phyloP scores from a whole-genome alignment of 2,888 invertebrate species.

The Mimachlamys varia region DNA sequence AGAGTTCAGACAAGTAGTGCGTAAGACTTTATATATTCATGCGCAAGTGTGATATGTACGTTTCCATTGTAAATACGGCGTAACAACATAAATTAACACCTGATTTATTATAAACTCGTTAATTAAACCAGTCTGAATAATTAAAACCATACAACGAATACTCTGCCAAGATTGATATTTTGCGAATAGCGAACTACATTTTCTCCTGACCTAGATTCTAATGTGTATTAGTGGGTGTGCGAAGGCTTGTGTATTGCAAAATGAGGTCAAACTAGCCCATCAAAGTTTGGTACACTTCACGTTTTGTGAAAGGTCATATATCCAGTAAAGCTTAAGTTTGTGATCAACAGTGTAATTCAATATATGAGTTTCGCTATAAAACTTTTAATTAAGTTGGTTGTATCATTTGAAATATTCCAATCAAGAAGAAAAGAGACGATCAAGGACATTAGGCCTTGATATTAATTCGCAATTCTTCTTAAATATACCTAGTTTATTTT shows the following conservation, averaged over 20 bases:
- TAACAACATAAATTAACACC: background rate
- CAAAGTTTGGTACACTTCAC: background rate
- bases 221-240: constrained; percentile 14
- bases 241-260: constrained; percentile 25
- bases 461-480: too few species aligned
- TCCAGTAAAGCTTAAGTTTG: too few species aligned
- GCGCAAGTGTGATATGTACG: background rate
- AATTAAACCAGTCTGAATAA: background rate
- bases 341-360: too few species aligned
- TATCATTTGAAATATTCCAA: too few species aligned
- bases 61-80: background rate
- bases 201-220: background rate
- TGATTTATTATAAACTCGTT: background rate
- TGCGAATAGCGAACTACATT: background rate
- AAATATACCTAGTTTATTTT: too few species aligned
- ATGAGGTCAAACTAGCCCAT: constrained; percentile 1
- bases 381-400: too few species aligned
- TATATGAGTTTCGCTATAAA: too few species aligned
- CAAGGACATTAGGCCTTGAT: too few species aligned
- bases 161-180: background rate
- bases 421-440: too few species aligned
- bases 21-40: background rate
- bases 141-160: background rate
- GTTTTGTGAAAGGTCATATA: too few species aligned
- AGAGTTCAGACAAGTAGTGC: constrained; percentile 31